Evolutionary conservation across 2,113 vertebrate genomes (phyloP), one percentile per base, ranked within the genome.

Genomic region (Phaethon lepturus): DNA sequence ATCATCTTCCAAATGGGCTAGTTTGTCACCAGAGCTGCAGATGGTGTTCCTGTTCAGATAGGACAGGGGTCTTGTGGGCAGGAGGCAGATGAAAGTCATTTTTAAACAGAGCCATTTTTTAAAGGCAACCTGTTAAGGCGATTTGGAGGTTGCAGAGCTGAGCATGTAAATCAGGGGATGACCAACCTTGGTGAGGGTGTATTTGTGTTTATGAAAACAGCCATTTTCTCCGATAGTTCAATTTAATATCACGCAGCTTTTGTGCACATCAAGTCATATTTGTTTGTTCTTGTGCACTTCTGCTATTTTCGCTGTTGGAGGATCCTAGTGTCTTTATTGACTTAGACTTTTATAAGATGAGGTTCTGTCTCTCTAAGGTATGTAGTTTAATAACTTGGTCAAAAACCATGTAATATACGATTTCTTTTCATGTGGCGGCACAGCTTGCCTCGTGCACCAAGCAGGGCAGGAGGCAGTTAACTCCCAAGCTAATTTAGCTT

Each of bases 311-410:
- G 1, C 96, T 50, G 80, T 50, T 75, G 86, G 76, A 96, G 77
- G n/a, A 93, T 64, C 77, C 62, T 9, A 4, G 84, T 87, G 80
- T 79, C 93, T 97, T 97, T 97, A 96, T 97, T 97, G 95, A 95
- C 94, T 96, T 88, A 90, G 96, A 94, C 93, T 95, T 96, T 89
- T 94, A 82, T 96, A 89, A 94, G 94, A 90, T 90, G 91, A 97
- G 89, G 50, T 91, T 94, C 80, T 79, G 58, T 94, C 91, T 97
- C 96, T 96, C 96, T 24, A 93, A 96, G 97, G 96, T 91, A 69
- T 52, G 84, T 76, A 69, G 95, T 95, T 97, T 97, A 97, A 96
- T 96, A 97, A 97, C 93, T 91, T 94, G 97, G 96, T 97, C 91
- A 95, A 82, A 95, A 69, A 22, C 62, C 81, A 74, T 93, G 74